Percentiles rank a stretch among this genome's conserved stretches.
phyloP scores from a whole-genome alignment of 1,140 invertebrate genomes.

The Dendroctonus valens region DNA sequence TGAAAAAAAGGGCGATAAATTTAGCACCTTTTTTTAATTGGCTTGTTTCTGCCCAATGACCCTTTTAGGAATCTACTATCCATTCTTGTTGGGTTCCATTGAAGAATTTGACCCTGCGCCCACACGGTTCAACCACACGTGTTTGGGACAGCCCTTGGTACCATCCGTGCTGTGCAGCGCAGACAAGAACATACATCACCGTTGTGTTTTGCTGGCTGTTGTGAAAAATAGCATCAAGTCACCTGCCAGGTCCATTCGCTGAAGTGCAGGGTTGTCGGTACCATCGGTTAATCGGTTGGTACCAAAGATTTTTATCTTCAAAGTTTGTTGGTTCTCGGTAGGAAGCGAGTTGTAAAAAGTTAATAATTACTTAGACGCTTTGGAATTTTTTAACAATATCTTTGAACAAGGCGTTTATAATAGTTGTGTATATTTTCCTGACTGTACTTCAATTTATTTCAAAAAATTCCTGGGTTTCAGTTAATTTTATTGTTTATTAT shows the following conservation, averaged over 20 bases:
- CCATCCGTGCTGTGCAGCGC: not conserved
- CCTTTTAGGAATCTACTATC: not conserved
- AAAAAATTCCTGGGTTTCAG: no score
- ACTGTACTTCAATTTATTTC: no score
- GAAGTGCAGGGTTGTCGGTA: not conserved
- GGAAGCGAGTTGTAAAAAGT: no score
- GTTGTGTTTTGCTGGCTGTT: slow-evolving; percentile 9
- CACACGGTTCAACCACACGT: slow-evolving; percentile 7
- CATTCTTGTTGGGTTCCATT: not conserved
- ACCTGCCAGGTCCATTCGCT: slow-evolving; percentile 27
- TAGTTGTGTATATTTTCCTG: no score
- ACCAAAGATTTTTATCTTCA: no score
- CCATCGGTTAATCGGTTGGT: no score
- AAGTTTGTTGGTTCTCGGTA: no score
- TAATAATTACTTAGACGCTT: no score
- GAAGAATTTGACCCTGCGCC: slow-evolving; percentile 16
- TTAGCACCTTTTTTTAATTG: not conserved
- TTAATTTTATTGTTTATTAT: no score
- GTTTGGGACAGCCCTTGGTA: not conserved
- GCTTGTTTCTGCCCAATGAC: not conserved
- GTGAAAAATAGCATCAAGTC: slow-evolving; percentile 23
- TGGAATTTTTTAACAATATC: no score
- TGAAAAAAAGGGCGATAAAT: not conserved
- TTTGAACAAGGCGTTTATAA: no score
- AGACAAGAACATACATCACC: slow-evolving; percentile 19